Evolutionary conservation across 2,797 vertebrate species (phyloP).

Genomic region (Dryobates pubescens): DNA sequence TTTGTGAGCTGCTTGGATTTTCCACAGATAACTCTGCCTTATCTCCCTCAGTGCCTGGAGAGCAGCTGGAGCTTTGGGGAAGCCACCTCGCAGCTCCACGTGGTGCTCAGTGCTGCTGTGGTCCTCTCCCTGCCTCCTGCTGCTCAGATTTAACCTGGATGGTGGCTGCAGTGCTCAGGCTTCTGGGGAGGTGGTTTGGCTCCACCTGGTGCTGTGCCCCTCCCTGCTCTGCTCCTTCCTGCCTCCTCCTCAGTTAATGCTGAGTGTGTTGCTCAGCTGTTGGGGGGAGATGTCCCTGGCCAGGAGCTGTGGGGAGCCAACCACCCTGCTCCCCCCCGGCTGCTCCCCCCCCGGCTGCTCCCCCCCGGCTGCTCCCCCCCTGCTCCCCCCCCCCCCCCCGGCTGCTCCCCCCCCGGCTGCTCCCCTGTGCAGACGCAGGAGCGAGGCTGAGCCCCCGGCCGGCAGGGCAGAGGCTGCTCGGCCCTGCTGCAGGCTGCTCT

Average conservation of each 20-base stretch:
- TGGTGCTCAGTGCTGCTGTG: too few relatives aligned
- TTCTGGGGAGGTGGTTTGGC: too few relatives aligned
- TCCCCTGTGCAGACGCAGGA: background rate
- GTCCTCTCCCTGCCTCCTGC: background rate
- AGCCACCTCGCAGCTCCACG: background rate
- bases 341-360: rapidly evolving
- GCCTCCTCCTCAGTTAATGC: too few relatives aligned
- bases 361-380: too few relatives aligned
- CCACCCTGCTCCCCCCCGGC: background rate
- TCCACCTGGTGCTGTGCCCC: too few relatives aligned
- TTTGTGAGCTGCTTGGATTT: background rate
- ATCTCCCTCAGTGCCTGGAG: background rate
- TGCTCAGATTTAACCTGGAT: too few relatives aligned
- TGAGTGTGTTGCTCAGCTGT: too few relatives aligned
- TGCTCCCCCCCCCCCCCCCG: rapidly evolving
- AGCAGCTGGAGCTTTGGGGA: background rate
- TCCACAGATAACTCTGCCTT: background rate
- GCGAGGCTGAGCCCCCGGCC: background rate
- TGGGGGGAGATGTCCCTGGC: background rate
- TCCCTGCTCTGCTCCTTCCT: too few relatives aligned
- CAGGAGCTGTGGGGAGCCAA: background rate
- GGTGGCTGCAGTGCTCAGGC: too few relatives aligned
- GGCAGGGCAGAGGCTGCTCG: background rate
- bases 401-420: too few relatives aligned
- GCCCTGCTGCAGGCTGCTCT: background rate